A percentile compares a stretch with the other conserved stretches of the same genome.
Conservation (phyloP, 2,797 vertebrate genomes). For the Tokudaia muenninki region DNA sequence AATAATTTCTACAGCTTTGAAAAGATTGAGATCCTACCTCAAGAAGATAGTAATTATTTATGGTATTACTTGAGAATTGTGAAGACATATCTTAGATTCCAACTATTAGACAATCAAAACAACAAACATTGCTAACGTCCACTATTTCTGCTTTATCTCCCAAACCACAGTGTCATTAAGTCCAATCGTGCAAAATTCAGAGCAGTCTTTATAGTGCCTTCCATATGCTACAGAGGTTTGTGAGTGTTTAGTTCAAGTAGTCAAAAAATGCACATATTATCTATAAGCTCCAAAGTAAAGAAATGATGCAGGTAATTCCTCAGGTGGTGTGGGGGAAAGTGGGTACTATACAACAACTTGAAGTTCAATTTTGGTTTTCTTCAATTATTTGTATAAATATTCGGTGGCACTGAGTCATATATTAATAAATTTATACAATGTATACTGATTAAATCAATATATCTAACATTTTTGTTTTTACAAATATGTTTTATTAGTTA, state of each 20-base stretch:
- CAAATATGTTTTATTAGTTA: neutral
- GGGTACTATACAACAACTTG: neutral
- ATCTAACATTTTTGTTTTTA: neutral
- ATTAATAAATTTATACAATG: neutral
- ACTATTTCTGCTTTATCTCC: too few relatives aligned
- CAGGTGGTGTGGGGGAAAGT: fast-evolving
- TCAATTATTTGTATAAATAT: neutral
- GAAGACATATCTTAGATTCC: neutral
- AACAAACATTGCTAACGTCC: neutral
- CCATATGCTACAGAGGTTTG: too few relatives aligned
- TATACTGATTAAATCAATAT: neutral
- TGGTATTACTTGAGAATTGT: neutral
- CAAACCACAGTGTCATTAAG: too few relatives aligned
- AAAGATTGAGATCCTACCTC: neutral
- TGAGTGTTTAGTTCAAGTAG: neutral
- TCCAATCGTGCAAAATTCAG: neutral
- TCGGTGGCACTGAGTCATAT: too few relatives aligned
- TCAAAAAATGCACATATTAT: neutral
- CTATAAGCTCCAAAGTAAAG: neutral
- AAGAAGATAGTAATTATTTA: neutral
- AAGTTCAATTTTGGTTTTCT: neutral
- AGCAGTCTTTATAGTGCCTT: neutral
- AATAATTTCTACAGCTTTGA: too few relatives aligned
- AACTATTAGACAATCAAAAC: neutral
- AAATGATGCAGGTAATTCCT: neutral